Evolutionary conservation across 1,140 invertebrate genomes (phyloP).

Genomic region (Eubasilissa regina): DNA sequence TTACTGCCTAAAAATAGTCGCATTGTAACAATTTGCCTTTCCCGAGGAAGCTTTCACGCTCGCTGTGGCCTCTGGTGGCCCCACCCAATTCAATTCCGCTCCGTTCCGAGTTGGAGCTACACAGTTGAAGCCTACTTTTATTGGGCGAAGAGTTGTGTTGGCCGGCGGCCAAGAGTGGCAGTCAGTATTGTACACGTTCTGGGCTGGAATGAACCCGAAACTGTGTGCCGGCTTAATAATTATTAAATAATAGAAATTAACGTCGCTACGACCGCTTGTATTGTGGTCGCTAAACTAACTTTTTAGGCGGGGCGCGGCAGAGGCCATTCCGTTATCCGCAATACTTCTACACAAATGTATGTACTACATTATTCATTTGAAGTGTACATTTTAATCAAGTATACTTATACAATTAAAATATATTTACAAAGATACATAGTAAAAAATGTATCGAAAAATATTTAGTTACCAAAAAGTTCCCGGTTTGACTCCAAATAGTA

Average conservation of each 20-base stretch:
- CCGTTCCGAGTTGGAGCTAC: not conserved
- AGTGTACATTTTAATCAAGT: no score
- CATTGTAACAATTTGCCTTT: slow-evolving; percentile 6
- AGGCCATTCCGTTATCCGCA: no score
- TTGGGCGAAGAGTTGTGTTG: slow-evolving; percentile 35
- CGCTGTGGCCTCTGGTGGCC: slow-evolving; percentile 5
- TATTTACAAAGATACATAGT: no score
- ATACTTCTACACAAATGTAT: no score
- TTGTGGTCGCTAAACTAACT: slow-evolving; percentile 25
- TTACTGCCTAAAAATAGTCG: slow-evolving; percentile 23
- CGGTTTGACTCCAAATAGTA: no score
- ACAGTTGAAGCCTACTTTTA: slow-evolving; percentile 44
- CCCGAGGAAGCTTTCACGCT: not conserved
- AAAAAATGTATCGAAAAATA: no score
- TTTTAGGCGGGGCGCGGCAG: not conserved
- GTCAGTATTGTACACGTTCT: slow-evolving; percentile 18
- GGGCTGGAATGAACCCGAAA: slow-evolving; percentile 10
- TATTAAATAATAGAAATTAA: slow-evolving; percentile 44
- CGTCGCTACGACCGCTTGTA: slow-evolving; percentile 1
- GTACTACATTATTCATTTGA: no score
- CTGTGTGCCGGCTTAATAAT: slow-evolving; percentile 32
- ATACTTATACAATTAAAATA: no score
- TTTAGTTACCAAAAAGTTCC: no score
- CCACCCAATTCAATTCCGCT: slow-evolving; percentile 14
- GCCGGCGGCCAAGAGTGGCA: slow-evolving; percentile 24